A percentile compares a stretch with the other conserved stretches of the same genome.
Conservation (phyloP, 2,888 invertebrate species). For the Oeneis ivallda region DNA sequence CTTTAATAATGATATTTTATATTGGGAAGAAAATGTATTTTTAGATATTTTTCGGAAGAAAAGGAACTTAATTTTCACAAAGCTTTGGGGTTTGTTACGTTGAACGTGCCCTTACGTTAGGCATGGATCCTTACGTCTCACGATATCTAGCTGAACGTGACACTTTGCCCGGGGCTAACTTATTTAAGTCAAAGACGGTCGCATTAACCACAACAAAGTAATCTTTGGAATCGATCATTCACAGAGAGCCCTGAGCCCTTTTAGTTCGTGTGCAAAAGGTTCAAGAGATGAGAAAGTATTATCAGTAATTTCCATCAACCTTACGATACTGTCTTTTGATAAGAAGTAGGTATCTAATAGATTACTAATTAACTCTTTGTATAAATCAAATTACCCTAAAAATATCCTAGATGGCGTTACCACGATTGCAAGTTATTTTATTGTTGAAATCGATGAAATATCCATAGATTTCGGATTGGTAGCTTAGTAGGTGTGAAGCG, state of each 20-base stretch:
- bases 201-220: slow-evolving; percentile 64
- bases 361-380: not conserved
- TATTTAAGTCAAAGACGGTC: slow-evolving; percentile 62
- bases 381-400: too few species aligned
- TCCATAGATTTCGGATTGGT: too few species aligned
- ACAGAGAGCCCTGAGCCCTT: slow-evolving; percentile 48
- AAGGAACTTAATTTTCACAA: too few species aligned
- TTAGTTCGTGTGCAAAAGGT: slow-evolving; percentile 12
- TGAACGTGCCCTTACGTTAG: slow-evolving; percentile 2
- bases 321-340: not conserved
- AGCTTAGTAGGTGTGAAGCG: too few species aligned
- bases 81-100: too few species aligned
- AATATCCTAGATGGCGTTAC: too few species aligned
- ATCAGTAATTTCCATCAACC: not conserved
- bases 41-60: too few species aligned
- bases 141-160: slow-evolving; percentile 44
- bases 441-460: too few species aligned
- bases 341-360: not conserved
- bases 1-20: too few species aligned
- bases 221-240: slow-evolving; percentile 74
- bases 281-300: not conserved
- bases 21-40: too few species aligned
- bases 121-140: slow-evolving; percentile 1
- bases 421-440: too few species aligned
- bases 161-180: slow-evolving; percentile 69